These are phyloP conservation scores for Pagrus major DNA, from an alignment of 2,113 vertebrate species.

Conservation along the genomic window DNA sequence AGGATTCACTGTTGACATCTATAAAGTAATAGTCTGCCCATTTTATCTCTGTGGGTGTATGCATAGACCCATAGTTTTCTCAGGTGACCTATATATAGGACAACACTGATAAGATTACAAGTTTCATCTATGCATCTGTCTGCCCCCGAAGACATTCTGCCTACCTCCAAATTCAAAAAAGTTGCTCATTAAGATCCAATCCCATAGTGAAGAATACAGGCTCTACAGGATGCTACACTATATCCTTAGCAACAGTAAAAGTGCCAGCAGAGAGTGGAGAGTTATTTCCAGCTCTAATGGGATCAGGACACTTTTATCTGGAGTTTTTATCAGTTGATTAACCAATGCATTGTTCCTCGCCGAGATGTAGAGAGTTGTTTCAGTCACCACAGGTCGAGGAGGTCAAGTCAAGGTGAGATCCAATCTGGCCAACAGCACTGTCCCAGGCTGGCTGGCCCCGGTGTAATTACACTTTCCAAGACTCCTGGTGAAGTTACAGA, in stretches of 20 bases:
- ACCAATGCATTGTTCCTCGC: slow-evolving; percentile 76
- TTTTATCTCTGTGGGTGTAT: not conserved
- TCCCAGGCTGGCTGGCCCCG: slow-evolving; percentile 47
- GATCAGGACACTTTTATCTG: slow-evolving; percentile 80
- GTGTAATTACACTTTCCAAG: slow-evolving; percentile 75
- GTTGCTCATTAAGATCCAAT: slow-evolving; percentile 56
- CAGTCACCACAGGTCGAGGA: slow-evolving; percentile 65
- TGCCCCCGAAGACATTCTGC: slow-evolving; percentile 46
- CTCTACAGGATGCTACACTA: slow-evolving; percentile 42
- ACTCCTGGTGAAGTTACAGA: slow-evolving; percentile 64
- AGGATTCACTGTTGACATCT: not conserved
- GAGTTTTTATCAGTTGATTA: slow-evolving; percentile 84
- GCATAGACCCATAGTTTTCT: slow-evolving; percentile 14
- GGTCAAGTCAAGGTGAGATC: slow-evolving; percentile 85
- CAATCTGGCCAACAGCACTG: slow-evolving; percentile 73
- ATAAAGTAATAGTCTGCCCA: not conserved
- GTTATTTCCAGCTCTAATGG: slow-evolving; percentile 81
- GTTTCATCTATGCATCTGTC: slow-evolving; percentile 12
- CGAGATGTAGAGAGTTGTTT: slow-evolving; percentile 59
- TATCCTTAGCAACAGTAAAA: slow-evolving; percentile 62
- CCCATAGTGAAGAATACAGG: slow-evolving; percentile 33
- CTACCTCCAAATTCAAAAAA: slow-evolving; percentile 57
- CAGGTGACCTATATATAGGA: slow-evolving; percentile 21
- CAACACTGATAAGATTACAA: slow-evolving; percentile 27
- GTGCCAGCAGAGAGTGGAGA: slow-evolving; percentile 64